These are phyloP conservation scores for Megaceryle torquata DNA, from an alignment of 2,113 vertebrate genomes.

Conservation along the genomic window DNA sequence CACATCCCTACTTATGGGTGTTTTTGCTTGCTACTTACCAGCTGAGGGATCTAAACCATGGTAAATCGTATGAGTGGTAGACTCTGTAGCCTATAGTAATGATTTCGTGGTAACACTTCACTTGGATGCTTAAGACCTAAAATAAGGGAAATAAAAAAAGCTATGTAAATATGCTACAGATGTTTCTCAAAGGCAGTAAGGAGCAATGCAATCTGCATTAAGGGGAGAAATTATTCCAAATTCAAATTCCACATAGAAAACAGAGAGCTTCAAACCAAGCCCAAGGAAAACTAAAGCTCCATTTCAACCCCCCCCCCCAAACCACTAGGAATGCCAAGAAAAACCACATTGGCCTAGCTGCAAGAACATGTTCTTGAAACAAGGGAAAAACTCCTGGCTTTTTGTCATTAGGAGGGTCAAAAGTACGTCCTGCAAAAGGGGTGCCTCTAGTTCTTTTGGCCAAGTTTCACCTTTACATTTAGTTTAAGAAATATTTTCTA, in stretches of 20 bases:
- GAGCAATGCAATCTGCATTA: background rate
- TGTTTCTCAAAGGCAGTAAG: background rate
- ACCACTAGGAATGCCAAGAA: background rate
- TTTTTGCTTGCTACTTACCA: constrained; percentile 81
- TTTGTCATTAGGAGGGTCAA: background rate
- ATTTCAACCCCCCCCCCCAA: background rate
- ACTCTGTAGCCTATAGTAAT: constrained; percentile 97
- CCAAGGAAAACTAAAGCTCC: background rate
- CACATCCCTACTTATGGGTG: background rate
- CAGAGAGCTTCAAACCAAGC: background rate
- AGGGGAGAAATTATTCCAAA: background rate
- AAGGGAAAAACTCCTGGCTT: background rate
- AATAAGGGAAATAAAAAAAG: constrained; percentile 36
- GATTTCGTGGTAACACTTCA: constrained; percentile 98
- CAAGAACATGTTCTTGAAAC: background rate
- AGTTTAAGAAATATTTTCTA: background rate
- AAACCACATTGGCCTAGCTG: background rate
- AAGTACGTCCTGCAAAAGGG: background rate
- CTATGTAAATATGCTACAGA: background rate
- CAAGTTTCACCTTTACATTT: background rate
- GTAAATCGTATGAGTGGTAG: constrained; percentile 93
- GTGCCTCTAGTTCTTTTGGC: background rate
- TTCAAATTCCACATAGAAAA: background rate
- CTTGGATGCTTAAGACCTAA: constrained; percentile 93
- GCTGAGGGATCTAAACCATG: constrained; percentile 95